These are phyloP conservation scores for Megalopta genalis DNA, from an alignment of 1,140 invertebrate genomes.

Conservation along the genomic window DNA sequence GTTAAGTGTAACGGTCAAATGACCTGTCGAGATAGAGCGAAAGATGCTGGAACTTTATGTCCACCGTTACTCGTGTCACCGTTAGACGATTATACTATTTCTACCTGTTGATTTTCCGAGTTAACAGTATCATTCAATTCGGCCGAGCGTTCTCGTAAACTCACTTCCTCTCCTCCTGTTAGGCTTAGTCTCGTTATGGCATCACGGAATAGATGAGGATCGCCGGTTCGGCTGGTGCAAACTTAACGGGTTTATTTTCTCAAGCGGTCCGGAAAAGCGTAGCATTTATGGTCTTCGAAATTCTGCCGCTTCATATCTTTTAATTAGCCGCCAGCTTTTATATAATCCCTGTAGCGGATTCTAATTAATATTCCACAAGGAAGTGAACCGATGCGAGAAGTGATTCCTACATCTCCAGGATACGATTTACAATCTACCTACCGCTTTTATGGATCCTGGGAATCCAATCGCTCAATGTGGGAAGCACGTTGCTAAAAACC, in stretches of 20 bases:
- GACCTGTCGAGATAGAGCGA: not conserved
- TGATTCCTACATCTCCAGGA: not conserved
- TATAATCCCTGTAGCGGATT: not conserved
- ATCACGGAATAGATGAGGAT: not conserved
- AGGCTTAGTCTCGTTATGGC: not conserved
- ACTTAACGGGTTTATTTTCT: not conserved
- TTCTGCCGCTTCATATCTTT: conserved; percentile 23
- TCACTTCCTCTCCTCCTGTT: not conserved
- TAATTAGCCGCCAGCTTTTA: conserved; percentile 14
- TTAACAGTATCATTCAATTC: conserved; percentile 20
- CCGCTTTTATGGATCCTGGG: not conserved
- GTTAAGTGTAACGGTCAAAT: not conserved
- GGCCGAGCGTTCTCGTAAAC: not conserved
- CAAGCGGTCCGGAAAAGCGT: not conserved
- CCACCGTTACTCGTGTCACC: conserved; percentile 27
- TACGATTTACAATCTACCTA: no score
- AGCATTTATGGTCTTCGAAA: not conserved
- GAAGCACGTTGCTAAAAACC: not conserved
- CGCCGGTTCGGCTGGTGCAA: not conserved
- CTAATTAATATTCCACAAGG: not conserved
- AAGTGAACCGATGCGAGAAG: not conserved
- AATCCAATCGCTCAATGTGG: not conserved
- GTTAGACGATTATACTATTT: conserved; percentile 28
- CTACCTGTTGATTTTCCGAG: conserved; percentile 17
- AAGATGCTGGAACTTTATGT: conserved; percentile 4